phyloP scores from a whole-genome alignment of 2,888 invertebrate genomes.

The Atrina japonica region DNA sequence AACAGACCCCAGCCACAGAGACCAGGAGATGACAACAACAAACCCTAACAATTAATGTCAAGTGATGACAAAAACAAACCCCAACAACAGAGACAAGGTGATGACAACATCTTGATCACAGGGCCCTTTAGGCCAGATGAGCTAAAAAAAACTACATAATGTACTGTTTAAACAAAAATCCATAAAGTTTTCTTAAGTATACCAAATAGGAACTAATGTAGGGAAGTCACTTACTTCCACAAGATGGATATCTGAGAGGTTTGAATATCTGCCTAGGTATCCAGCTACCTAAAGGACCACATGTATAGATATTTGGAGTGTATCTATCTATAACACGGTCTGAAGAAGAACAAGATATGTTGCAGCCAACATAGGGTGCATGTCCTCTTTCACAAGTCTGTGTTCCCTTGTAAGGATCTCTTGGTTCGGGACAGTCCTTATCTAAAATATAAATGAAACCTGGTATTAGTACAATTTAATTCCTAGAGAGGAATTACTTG shows the following conservation, averaged over 20 bases:
- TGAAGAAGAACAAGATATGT: slow-evolving; percentile 45
- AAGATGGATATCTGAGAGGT: slow-evolving; percentile 59
- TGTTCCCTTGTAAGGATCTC: slow-evolving; percentile 54
- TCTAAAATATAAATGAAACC: slow-evolving; percentile 48
- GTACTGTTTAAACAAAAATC: no score
- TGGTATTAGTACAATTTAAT: no score
- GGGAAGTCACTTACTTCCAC: slow-evolving; percentile 72
- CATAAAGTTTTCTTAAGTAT: no score
- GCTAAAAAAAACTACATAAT: no score
- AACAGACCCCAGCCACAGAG: no score
- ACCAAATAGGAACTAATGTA: no score
- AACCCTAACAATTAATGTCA: no score
- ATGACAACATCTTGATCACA: no score
- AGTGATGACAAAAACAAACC: no score
- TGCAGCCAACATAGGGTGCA: slow-evolving; percentile 48
- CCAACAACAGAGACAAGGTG: no score
- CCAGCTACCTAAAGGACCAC: slow-evolving; percentile 99
- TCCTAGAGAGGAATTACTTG: no score
- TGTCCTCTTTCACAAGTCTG: slow-evolving; percentile 44
- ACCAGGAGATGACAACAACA: not conserved
- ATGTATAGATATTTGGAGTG: slow-evolving; percentile 97
- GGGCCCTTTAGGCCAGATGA: no score
- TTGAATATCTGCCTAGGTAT: slow-evolving; percentile 47
- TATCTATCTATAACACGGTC: slow-evolving; percentile 42
- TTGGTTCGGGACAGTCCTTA: slow-evolving; percentile 46